Evolutionary conservation across 2,797 vertebrate species (phyloP).

Genomic region (Silurus lanzhouensis): DNA sequence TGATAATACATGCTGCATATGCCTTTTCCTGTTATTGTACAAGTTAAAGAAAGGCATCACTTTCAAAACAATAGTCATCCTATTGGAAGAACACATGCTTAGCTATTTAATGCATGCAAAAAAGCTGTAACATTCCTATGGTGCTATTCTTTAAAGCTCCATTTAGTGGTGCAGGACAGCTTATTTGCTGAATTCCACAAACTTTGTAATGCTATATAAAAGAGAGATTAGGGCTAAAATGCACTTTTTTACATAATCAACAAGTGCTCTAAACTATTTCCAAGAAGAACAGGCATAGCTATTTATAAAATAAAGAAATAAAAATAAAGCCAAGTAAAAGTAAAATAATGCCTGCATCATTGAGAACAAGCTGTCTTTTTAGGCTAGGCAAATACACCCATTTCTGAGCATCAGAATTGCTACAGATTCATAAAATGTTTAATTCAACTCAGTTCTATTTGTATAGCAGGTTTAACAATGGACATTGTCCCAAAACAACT

Average conservation of each 20-base stretch:
- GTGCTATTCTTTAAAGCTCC: background rate
- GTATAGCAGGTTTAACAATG: no score
- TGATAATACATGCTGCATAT: constrained; percentile 10
- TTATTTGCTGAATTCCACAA: background rate
- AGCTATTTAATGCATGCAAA: constrained; percentile 4
- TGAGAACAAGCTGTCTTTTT: background rate
- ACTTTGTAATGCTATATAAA: background rate
- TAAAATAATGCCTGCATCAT: background rate
- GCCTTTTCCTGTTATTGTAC: constrained; percentile 35
- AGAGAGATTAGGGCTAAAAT: background rate
- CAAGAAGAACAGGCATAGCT: background rate
- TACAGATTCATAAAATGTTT: background rate
- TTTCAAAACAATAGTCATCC: constrained; percentile 26
- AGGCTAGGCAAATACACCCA: background rate
- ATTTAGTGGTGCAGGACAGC: background rate
- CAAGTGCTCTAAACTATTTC: background rate
- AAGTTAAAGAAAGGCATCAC: constrained; percentile 28
- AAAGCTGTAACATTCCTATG: background rate
- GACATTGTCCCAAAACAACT: no score
- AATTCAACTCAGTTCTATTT: background rate
- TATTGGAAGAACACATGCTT: constrained; percentile 16
- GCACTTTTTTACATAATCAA: background rate
- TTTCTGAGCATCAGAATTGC: background rate
- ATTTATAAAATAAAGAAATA: background rate
- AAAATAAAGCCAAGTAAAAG: background rate